Base-by-base conservation (phyloP, 2,797 vertebrate genomes). In the Chaetodon trifasciatus region DNA sequence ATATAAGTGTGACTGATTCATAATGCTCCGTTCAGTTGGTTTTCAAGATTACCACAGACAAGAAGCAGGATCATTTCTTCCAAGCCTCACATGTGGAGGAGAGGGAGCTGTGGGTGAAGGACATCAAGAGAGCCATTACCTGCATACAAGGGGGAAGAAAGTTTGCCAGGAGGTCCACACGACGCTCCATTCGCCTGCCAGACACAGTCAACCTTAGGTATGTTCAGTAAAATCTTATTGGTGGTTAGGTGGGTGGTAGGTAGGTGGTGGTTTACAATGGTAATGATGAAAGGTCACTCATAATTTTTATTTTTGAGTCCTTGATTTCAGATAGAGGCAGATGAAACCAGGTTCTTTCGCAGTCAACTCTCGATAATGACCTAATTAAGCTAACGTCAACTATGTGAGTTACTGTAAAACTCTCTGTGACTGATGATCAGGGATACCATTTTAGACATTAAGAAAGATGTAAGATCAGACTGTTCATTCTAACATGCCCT, bases 41-140 rank as follows among this genome's bases (percentile, higher is more conserved):
- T 64, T 98, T 99, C 90, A 99, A 98, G 93, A 79, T 99, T 63
- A 97, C 94, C 37, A 96, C 95, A 0, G 85, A 86, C 47, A 98
- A 98, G 89, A 97, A 98, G 72, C 98, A 99, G 89, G 97, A 97
- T 21, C 97, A 99, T 89, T 99, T 96, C 92, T 99, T 99, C 86
- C 98, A 99, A 93, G 98, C 98, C 4, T 95, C 97, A 0, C 95
- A 96, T 50, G 84, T 98, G 78, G 97, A 98, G 76, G 98, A 99
- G 85, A 96, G 97, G 89, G 98, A 99, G 84, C 74, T 89, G 28
- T 99, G 98, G 98, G 95, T 97, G 15, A 96, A 96, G 79, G 98
- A 99, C 84, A 95, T 98, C 84, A 98, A 95, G 92, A 97, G 97
- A 81, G 96, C 95, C 73, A 95, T 97, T 74, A 86, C 86, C 40